These are phyloP conservation scores for Neodiprion pinetum DNA, from an alignment of 1,140 invertebrate genomes.

Conservation along the genomic window DNA sequence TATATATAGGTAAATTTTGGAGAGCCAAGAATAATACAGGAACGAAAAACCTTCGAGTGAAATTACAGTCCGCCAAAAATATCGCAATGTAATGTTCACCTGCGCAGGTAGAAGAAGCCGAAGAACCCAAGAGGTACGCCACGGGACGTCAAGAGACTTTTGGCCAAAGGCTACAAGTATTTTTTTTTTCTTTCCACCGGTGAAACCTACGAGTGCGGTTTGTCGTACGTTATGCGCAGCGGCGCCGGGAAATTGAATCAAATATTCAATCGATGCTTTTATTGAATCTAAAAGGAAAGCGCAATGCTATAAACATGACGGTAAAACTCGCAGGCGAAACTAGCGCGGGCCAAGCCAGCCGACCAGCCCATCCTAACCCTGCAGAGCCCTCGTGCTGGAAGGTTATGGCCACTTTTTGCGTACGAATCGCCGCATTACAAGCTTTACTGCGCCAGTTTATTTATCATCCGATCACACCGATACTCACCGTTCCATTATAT, in stretches of 20 bases:
- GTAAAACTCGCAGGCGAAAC: conserved; percentile 7
- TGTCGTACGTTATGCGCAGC: neutral
- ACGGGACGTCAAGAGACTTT: no score
- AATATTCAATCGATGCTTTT: conserved; percentile 18
- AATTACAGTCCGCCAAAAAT: no score
- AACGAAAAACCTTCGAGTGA: no score
- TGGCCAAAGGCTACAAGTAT: no score
- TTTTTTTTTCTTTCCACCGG: neutral
- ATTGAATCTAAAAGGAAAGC: conserved; percentile 18
- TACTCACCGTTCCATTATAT: neutral
- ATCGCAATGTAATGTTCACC: no score
- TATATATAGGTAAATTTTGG: no score
- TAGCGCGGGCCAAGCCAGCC: neutral
- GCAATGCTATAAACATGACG: conserved; percentile 15
- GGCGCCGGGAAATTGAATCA: conserved; percentile 9
- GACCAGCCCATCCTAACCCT: neutral
- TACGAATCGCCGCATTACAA: conserved; percentile 15
- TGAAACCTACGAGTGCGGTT: conserved; percentile 2
- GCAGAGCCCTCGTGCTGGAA: neutral
- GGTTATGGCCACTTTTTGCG: conserved; percentile 13
- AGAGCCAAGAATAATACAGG: no score
- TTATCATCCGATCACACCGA: conserved; percentile 11
- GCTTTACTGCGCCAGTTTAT: conserved; percentile 12
- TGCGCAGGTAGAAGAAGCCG: no score
- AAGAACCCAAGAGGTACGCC: no score